These are phyloP conservation scores for Amblyopsis rosae DNA, from an alignment of 2,113 vertebrate species.

Conservation along the genomic window DNA sequence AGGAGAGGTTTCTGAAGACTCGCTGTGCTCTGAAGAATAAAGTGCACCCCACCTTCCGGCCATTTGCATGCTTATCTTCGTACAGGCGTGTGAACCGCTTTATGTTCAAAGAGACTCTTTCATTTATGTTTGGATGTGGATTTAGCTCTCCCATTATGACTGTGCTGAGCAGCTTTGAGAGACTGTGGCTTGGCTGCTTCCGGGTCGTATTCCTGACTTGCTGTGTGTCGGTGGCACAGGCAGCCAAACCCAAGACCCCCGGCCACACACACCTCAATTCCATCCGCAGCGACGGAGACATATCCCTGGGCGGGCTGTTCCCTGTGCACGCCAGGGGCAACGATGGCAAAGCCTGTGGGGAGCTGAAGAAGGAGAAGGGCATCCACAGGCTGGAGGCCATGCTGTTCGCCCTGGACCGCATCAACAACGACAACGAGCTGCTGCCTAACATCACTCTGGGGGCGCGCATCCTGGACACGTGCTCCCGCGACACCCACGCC, in stretches of 20 bases:
- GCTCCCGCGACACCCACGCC: slow-evolving; percentile 93
- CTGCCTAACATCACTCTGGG: slow-evolving; percentile 96
- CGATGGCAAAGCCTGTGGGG: slow-evolving; percentile 90
- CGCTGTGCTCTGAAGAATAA: slow-evolving; percentile 41
- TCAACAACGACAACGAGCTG: slow-evolving; percentile 94
- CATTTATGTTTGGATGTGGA: slow-evolving; percentile 59
- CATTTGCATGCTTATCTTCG: slow-evolving; percentile 33
- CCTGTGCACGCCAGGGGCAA: slow-evolving; percentile 88
- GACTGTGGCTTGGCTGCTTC: slow-evolving; percentile 42
- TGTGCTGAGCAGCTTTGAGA: slow-evolving; percentile 53
- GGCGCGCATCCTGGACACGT: slow-evolving; percentile 93
- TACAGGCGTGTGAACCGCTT: background rate
- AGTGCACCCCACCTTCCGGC: slow-evolving; percentile 47
- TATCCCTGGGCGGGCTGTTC: slow-evolving; percentile 93
- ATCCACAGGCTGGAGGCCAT: slow-evolving; percentile 96
- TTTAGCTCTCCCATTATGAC: slow-evolving; percentile 69
- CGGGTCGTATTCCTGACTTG: slow-evolving; percentile 59
- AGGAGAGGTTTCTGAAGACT: slow-evolving; percentile 64
- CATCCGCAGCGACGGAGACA: slow-evolving; percentile 95
- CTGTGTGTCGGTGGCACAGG: slow-evolving; percentile 68
- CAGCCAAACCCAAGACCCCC: slow-evolving; percentile 86
- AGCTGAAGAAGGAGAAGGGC: slow-evolving; percentile 96
- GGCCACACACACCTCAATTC: slow-evolving; percentile 93
- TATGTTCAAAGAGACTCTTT: slow-evolving; percentile 51
- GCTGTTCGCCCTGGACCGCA: slow-evolving; percentile 93